These are phyloP conservation scores for Temnothorax curvispinosus DNA, from an alignment of 1,140 invertebrate species.

Conservation along the genomic window DNA sequence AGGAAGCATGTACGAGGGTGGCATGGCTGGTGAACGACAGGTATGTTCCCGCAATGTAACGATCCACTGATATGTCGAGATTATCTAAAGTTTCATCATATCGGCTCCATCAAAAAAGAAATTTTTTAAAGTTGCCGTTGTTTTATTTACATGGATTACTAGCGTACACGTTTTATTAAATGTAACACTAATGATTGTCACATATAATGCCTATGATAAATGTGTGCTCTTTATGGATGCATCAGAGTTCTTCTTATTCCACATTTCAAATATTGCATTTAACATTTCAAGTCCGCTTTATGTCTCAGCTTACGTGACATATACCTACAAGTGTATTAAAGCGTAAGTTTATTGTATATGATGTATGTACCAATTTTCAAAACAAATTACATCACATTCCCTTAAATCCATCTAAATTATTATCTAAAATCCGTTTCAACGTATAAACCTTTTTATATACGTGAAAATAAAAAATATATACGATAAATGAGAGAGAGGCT, in stretches of 20 bases:
- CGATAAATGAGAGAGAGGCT: background rate
- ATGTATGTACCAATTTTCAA: background rate
- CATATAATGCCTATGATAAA: background rate
- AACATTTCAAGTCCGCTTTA: slow-evolving; percentile 20
- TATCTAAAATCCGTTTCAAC: slow-evolving; percentile 3
- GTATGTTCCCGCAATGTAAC: slow-evolving; percentile 73
- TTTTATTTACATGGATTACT: background rate
- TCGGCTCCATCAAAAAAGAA: background rate
- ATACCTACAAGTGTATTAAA: background rate
- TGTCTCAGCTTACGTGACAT: background rate
- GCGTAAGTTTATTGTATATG: background rate
- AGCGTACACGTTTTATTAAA: slow-evolving; percentile 8
- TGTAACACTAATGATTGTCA: background rate
- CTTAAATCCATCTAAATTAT: background rate
- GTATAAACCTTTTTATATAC: background rate
- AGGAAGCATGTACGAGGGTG: slow-evolving; percentile 83
- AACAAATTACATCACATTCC: background rate
- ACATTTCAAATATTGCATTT: background rate
- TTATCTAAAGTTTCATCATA: slow-evolving; percentile 14
- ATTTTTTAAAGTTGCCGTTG: background rate
- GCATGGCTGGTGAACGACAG: slow-evolving; percentile 83
- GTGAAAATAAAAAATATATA: background rate
- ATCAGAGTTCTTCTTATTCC: background rate
- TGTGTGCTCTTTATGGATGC: background rate
- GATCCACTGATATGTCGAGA: background rate